Conservation (phyloP, 2,113 vertebrate species). For the Ariopsis seemanni region DNA sequence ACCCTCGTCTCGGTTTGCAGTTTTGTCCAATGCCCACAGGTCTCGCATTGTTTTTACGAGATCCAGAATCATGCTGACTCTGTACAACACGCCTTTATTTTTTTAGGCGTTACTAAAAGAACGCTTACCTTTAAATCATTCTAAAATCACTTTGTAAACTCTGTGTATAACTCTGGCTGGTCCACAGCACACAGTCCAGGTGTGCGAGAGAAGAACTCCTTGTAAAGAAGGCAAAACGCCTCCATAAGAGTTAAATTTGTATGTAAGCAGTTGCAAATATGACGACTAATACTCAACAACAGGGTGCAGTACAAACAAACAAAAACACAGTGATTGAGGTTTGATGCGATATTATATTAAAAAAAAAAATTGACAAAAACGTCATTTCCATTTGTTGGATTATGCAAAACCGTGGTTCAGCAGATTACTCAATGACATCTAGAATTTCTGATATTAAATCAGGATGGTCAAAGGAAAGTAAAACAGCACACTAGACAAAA, state of each 20-base stretch:
- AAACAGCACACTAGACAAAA: neutral
- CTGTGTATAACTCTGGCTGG: neutral
- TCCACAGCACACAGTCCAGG: neutral
- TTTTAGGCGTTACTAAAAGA: neutral
- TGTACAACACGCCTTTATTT: neutral
- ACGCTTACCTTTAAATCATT: neutral
- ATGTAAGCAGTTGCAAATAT: neutral
- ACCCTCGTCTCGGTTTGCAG: neutral
- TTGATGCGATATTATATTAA: neutral
- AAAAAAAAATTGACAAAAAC: neutral
- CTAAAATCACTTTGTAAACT: neutral
- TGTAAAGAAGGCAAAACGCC: neutral
- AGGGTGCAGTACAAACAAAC: neutral
- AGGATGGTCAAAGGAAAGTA: neutral
- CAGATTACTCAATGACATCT: neutral
- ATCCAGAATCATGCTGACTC: neutral
- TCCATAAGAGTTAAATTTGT: neutral
- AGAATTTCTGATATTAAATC: neutral
- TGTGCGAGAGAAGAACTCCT: neutral
- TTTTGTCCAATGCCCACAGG: neutral
- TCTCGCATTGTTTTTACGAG: neutral
- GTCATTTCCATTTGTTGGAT: neutral
- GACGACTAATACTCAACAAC: neutral
- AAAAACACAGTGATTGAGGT: neutral
- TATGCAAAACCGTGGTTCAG: neutral